phyloP scores from a whole-genome alignment of 1,140 invertebrate species.

The Apis cerana region DNA sequence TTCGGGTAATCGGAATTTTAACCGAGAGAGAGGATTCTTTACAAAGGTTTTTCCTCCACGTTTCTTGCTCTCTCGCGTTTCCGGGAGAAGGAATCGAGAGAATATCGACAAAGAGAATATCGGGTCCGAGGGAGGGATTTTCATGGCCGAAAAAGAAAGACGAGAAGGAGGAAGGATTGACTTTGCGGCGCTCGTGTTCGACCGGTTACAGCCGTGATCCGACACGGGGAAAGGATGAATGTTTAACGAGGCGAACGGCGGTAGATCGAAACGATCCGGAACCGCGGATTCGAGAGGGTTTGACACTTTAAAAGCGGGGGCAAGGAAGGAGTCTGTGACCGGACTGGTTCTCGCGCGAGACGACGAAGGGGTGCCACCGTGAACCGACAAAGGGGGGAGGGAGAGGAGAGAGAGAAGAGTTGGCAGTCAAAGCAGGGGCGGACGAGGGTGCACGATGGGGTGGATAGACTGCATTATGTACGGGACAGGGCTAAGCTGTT shows the following conservation, averaged over 20 bases:
- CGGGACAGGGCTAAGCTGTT: slow-evolving; percentile 81
- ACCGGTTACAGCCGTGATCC: slow-evolving; percentile 76
- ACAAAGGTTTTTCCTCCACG: no score
- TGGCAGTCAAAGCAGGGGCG: slow-evolving; percentile 60
- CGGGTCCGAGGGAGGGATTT: background rate
- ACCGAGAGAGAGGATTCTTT: no score
- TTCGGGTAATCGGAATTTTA: no score
- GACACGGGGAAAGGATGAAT: slow-evolving; percentile 77
- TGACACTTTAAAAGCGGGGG: slow-evolving; percentile 57
- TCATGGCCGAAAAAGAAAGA: background rate
- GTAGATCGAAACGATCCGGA: slow-evolving; percentile 71
- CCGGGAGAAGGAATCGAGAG: no score
- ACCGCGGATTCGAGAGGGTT: slow-evolving; percentile 75
- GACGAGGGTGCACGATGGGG: slow-evolving; percentile 63
- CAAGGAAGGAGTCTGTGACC: slow-evolving; percentile 18
- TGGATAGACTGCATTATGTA: slow-evolving; percentile 79
- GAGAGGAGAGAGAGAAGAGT: slow-evolving; percentile 31
- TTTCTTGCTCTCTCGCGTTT: no score
- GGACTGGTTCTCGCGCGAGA: slow-evolving; percentile 65
- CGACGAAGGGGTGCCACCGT: slow-evolving; percentile 51
- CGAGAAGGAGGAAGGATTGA: background rate
- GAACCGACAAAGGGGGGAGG: no score
- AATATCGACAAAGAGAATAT: no score
- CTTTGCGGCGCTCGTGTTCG: slow-evolving; percentile 68
- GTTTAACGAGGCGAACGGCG: slow-evolving; percentile 72